Evolutionary conservation across 2,113 vertebrate species (phyloP).

Genomic region (Microcebus jonahi): DNA sequence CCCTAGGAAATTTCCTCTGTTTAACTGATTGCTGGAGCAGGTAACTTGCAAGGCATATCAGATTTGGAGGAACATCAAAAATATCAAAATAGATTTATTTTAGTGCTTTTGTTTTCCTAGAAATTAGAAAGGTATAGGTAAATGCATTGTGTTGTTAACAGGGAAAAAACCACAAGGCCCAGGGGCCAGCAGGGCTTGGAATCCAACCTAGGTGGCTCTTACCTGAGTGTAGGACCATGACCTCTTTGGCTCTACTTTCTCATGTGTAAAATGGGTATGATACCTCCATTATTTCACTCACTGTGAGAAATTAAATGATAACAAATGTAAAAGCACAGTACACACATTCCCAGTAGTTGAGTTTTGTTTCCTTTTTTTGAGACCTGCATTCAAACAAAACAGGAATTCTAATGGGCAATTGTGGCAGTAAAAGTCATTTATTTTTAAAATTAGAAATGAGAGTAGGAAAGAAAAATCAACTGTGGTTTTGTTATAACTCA

Average conservation of each 20-base stretch:
- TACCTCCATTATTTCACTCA: neutral
- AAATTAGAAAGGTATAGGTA: neutral
- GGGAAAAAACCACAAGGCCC: neutral
- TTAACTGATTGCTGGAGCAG: neutral
- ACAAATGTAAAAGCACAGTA: neutral
- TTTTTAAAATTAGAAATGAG: conserved; percentile 26
- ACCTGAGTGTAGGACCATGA: neutral
- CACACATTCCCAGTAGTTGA: neutral
- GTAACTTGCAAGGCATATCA: neutral
- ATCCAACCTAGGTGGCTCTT: neutral
- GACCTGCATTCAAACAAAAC: neutral
- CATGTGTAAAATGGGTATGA: neutral
- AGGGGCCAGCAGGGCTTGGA: neutral
- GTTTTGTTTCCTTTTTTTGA: neutral
- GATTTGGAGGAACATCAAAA: neutral
- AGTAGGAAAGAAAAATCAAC: neutral
- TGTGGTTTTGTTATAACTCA: neutral
- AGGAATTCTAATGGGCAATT: neutral
- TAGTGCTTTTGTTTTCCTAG: neutral
- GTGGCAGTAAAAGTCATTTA: neutral
- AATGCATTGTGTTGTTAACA: neutral
- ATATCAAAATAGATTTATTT: neutral
- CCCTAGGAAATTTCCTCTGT: neutral
- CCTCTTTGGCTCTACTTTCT: neutral
- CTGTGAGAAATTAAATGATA: neutral